Conservation (phyloP, 2,888 invertebrate species). For the Standfussiana lucernea region DNA sequence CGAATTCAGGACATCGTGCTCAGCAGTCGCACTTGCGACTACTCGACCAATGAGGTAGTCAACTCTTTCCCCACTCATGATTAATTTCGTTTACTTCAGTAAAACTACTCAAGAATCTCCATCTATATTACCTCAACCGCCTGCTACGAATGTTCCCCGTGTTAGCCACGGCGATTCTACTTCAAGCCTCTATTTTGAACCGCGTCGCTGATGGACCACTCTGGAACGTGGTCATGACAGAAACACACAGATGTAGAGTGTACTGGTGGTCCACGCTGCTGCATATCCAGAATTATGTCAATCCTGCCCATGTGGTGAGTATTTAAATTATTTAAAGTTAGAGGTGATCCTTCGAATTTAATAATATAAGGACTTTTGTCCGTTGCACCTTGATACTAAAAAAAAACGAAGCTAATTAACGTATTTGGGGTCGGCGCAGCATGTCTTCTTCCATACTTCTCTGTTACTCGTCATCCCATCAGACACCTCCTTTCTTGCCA, state of each 20-base stretch:
- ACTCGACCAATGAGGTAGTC: too few species aligned
- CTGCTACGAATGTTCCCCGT: slow-evolving; percentile 81
- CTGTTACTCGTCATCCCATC: too few species aligned
- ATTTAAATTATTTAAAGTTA: background rate
- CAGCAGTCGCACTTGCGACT: too few species aligned
- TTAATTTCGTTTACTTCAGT: slow-evolving; percentile 71
- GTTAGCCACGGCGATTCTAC: slow-evolving; percentile 75
- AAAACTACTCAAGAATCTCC: slow-evolving; percentile 77
- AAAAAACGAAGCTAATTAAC: background rate
- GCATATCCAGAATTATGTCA: slow-evolving; percentile 80
- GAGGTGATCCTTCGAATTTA: background rate
- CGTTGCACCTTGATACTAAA: background rate
- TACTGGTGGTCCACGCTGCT: slow-evolving; percentile 83
- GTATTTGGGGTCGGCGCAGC: too few species aligned
- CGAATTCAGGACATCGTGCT: too few species aligned
- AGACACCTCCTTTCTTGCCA: too few species aligned
- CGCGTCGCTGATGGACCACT: slow-evolving; percentile 79
- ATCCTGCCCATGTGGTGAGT: slow-evolving; percentile 73
- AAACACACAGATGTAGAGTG: slow-evolving; percentile 73
- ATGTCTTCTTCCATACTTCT: too few species aligned
- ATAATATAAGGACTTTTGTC: background rate
- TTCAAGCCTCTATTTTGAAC: slow-evolving; percentile 78
- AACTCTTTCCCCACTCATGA: background rate
- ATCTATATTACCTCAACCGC: slow-evolving; percentile 82
- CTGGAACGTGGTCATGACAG: slow-evolving; percentile 69